A percentile compares a stretch with the other conserved stretches of the same genome.
Evolutionary conservation across 2,113 vertebrate species (phyloP).

Genomic region (Pontoporia blainvillei): DNA sequence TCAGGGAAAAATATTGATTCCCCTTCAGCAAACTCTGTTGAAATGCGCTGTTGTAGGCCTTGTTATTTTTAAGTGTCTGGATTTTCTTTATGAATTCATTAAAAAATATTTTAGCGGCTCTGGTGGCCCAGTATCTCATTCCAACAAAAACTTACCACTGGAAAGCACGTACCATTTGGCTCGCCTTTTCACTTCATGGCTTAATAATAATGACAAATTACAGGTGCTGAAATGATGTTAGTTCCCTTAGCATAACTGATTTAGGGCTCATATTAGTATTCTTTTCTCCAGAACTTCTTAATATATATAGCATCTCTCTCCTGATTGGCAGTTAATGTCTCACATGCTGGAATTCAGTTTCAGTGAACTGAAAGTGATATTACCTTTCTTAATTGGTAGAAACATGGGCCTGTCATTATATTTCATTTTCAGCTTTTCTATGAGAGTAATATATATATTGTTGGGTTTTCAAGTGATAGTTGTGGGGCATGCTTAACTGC

Average conservation of each 20-base stretch:
- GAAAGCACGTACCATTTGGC: constrained; percentile 64
- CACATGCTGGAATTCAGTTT: neutral
- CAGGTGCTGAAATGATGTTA: constrained; percentile 67
- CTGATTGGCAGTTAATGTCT: constrained; percentile 26
- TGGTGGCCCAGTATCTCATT: constrained; percentile 70
- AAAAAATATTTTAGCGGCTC: constrained; percentile 73
- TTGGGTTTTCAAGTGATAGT: neutral
- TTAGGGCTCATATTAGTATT: constrained; percentile 27
- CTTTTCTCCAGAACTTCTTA: constrained; percentile 40
- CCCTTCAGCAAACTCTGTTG: constrained; percentile 52
- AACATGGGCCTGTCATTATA: neutral
- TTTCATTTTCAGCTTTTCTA: neutral
- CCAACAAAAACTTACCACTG: constrained; percentile 74
- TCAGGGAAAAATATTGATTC: constrained; percentile 66
- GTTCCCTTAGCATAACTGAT: constrained; percentile 47
- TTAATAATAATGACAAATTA: constrained; percentile 75
- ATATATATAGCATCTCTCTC: neutral
- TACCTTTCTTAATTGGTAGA: neutral
- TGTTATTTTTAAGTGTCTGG: constrained; percentile 77
- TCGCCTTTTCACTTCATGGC: constrained; percentile 71
- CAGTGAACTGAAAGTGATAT: neutral
- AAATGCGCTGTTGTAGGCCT: constrained; percentile 67
- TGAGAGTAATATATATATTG: neutral
- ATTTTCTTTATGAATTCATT: constrained; percentile 78
- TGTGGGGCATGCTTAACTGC: neutral